A percentile compares a stretch with the other conserved stretches of the same genome.
Evolutionary conservation across 2,888 invertebrate genomes (phyloP).

Genomic region (Neuroscelio doddi): DNA sequence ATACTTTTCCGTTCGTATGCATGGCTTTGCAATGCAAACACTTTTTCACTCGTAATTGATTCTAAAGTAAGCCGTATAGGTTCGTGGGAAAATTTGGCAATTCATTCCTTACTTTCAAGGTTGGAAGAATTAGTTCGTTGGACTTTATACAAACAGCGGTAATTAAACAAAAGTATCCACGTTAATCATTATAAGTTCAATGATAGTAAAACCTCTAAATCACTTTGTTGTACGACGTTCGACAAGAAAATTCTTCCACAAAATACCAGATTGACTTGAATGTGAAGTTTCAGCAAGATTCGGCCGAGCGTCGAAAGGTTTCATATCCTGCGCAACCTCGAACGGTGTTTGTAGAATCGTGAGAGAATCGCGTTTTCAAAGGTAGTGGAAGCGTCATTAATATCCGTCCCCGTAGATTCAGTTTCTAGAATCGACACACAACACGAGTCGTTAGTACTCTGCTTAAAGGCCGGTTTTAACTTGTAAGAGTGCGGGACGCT

Average conservation of each 20-base stretch:
- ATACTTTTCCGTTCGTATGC: constrained; percentile 25
- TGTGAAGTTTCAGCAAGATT: too few relatives aligned
- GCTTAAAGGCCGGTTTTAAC: constrained; percentile 58
- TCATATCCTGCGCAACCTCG: constrained; percentile 41
- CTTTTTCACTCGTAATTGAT: constrained; percentile 8
- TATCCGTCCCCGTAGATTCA: constrained; percentile 71
- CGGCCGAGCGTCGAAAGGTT: constrained; percentile 2
- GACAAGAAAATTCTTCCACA: neutral
- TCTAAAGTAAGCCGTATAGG: neutral
- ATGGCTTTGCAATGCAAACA: constrained; percentile 37
- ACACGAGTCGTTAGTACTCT: constrained; percentile 59
- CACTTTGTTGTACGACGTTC: too few relatives aligned
- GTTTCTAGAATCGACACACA: constrained; percentile 54
- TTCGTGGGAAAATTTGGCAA: neutral
- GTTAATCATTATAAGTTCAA: too few relatives aligned
- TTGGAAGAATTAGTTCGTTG: neutral
- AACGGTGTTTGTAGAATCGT: constrained; percentile 47
- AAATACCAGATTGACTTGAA: neutral
- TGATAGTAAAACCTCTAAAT: too few relatives aligned
- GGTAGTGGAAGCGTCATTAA: constrained; percentile 64
- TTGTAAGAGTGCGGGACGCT: constrained; percentile 68
- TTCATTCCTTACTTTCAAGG: neutral
- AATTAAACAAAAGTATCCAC: too few relatives aligned
- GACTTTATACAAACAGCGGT: too few relatives aligned
- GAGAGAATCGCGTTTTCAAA: constrained; percentile 50